Base-by-base conservation (phyloP, 2,888 invertebrate genomes). In the Cordilura impudica region DNA sequence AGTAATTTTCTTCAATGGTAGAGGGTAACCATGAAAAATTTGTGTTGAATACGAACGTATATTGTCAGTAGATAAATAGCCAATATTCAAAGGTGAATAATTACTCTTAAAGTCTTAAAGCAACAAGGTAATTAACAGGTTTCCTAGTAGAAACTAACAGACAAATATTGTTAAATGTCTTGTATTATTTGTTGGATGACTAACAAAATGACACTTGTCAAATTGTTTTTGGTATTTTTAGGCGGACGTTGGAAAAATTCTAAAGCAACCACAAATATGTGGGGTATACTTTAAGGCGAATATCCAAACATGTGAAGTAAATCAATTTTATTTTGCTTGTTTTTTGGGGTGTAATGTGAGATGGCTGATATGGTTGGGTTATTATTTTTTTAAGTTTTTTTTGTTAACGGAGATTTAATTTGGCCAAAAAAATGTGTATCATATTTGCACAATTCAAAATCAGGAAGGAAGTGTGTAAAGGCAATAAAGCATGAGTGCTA, bases 61-160 rank as follows among this genome's bases (percentile, higher is more conserved):
- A 39, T 45, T 54, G 78, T 21, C 73, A 31, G 23, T 14, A 58
- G 79, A 75, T 71, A 75, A 75, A 79, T 79, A 45, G 79, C 79
- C 79, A 79, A 79, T 79, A 79, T 79, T 72, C 71, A 75, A 79
- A 79, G 79, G 79, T 79, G 79, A 79, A 75, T 72, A 79, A 79
- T 79, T 79, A 72, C 69, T 69, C 75, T 75, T 72, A 72, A 75
- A 75, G 67, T 71, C 75, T 71, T 51, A 61, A 45, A 79, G 79
- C 79, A 79, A 79, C 79, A 79, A 75, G 79, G 75, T 79, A 79
- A 79, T 79, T 79, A 79, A 79, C 79, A 79, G 75, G 75, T 79
- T 79, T 21, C 79, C 58, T 60, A 45, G 51, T 60, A 49, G 70
- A 39, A 71, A 65, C 58, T 43, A 49, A 45, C 45, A 45, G 65